A percentile compares a stretch with the other conserved stretches of the same genome.
Evolutionary conservation across 37 sponge, comb jelly and placozoan species (phyloP).

Genomic region (Ianthella basta): DNA sequence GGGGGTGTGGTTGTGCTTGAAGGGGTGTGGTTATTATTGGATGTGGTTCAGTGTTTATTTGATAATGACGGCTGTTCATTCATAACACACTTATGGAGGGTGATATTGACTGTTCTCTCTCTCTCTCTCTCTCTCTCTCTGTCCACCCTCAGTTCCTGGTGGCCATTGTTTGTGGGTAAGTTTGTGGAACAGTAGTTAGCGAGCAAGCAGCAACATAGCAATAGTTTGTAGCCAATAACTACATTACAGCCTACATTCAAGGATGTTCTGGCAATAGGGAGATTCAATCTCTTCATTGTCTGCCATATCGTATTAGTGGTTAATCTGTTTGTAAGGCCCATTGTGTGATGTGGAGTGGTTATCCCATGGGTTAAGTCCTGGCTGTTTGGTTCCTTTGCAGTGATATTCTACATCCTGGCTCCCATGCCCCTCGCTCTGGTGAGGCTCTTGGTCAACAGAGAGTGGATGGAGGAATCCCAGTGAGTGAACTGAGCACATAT

Average conservation of each 20-base stretch:
- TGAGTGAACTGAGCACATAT: not conserved
- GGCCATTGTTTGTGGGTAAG: slow-evolving; percentile 80
- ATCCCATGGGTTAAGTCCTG: too few relatives aligned
- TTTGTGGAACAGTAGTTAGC: not conserved
- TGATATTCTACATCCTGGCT: slow-evolving; percentile 62
- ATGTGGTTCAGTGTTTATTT: too few relatives aligned
- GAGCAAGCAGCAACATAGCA: too few relatives aligned
- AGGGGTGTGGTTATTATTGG: too few relatives aligned
- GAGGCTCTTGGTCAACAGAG: slow-evolving; percentile 9
- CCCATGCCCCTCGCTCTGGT: slow-evolving; percentile 69
- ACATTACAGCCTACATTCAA: not conserved
- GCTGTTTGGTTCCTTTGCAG: slow-evolving; percentile 15
- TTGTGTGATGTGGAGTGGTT: too few relatives aligned
- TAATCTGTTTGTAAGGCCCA: too few relatives aligned
- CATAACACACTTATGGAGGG: too few relatives aligned
- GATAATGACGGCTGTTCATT: too few relatives aligned
- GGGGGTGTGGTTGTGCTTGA: too few relatives aligned
- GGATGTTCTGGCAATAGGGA: not conserved
- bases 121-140: not conserved
- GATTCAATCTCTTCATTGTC: too few relatives aligned
- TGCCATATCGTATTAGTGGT: too few relatives aligned
- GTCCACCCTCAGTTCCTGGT: slow-evolving; percentile 42
- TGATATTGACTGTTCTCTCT: not conserved
- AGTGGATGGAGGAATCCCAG: slow-evolving; percentile 18
- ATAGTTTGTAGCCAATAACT: not conserved